phyloP scores from a whole-genome alignment of 92 coral and sea anemone species.

The Diadumene lineata region DNA sequence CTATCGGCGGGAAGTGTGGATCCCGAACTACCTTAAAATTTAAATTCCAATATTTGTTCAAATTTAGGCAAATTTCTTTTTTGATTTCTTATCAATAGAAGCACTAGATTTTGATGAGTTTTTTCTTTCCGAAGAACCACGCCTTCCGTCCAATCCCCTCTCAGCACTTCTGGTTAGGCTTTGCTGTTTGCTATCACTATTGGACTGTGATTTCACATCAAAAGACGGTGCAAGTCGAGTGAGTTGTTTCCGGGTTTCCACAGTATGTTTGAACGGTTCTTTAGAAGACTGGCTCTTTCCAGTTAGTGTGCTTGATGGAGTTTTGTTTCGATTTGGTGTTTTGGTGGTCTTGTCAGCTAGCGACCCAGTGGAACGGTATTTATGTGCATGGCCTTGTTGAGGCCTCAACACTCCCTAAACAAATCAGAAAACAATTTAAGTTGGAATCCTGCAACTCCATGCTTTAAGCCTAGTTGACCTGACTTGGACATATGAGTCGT shows the following conservation, averaged over 20 bases:
- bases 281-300: background rate
- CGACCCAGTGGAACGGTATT: background rate
- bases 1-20: no score
- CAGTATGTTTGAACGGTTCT: constrained; percentile 5
- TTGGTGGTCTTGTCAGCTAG: background rate
- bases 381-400: background rate
- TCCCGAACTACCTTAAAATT: no score
- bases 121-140: constrained; percentile 1
- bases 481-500: no score
- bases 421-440: no score
- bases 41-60: background rate
- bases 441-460: no score
- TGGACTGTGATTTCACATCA: background rate
- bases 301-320: background rate
- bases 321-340: background rate
- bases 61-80: constrained; percentile 3
- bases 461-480: no score
- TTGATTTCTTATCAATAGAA: background rate
- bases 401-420: background rate
- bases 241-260: constrained; percentile 15
- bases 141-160: background rate
- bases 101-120: background rate
- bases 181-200: background rate
- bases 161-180: background rate
- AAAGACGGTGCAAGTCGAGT: constrained; percentile 12